Base-by-base conservation (phyloP, 1,140 invertebrate genomes). In the Portunus trituberculatus region DNA sequence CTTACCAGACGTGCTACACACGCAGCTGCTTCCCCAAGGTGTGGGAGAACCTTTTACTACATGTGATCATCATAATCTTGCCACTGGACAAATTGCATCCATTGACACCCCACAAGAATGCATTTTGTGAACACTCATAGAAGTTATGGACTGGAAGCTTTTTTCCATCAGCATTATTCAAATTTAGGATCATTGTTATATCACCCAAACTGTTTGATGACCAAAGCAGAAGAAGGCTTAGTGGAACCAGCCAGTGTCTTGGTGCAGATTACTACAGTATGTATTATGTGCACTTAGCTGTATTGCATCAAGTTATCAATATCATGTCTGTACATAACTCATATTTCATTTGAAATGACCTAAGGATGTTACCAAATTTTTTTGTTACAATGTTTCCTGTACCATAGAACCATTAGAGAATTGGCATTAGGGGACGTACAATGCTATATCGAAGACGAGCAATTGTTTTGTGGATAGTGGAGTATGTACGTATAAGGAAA, bases 271-370 rank as follows among this genome's bases (percentile, higher is more conserved):
- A 93, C 20, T 82, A 92, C 39, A 93, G 84, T 76, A 91, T 25
- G 67, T 91, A 67, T 91, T 93, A 46, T 86, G 59, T 32, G 29
- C 82, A 93, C 84, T 93, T 83, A 29, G 83, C 86, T 82, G 31
- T 93, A 86, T 46, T 86, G 87, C 14, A 86, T 93, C 92, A 93
- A 86, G 28, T 88, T 52, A 59, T 83, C 83, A 93, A 87, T 93
- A 93, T 93, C 92, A 93, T 93, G 82, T 32, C 31, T 93, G 92
- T 93, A 93, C 31, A 93, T 93, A 93, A 86, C 83, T 86, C 92
- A 93, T 93, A 83, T 88, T 93, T 93, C 92, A 93, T 93, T 93
- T 93, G 82, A 84, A 84, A 12, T 67, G 87, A 87, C 28, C 76
- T 93, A 88, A 93, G 92, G 83, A 86, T 88, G 83, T 93, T 93